A percentile compares a stretch with the other conserved stretches of the same genome.
Conservation (phyloP, 1,140 invertebrate genomes). For the Melipona quadrifasciata region DNA sequence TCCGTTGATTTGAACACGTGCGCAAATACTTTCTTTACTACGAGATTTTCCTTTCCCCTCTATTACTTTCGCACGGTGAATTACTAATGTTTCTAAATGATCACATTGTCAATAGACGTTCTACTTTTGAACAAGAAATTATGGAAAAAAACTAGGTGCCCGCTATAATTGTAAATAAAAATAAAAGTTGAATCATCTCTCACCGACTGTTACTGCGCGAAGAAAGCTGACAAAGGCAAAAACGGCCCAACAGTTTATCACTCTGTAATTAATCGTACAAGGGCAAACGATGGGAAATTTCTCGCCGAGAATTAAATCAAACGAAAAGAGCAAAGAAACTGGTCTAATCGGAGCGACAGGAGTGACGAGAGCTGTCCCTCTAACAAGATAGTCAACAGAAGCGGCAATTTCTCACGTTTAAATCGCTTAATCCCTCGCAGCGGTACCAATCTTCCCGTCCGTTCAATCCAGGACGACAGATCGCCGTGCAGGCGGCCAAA, state of each 20-base stretch:
- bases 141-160: too few species aligned
- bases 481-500: constrained; percentile 8
- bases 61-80: too few species aligned
- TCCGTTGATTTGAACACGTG: too few species aligned
- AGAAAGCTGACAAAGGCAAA: background rate
- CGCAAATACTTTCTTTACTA: too few species aligned
- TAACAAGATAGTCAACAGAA: constrained; percentile 1
- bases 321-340: background rate
- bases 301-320: background rate
- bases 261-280: background rate
- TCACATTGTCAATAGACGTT: too few species aligned
- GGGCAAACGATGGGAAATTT: background rate
- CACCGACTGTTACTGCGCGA: too few species aligned
- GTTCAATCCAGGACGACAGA: constrained; percentile 23
- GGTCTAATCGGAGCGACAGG: background rate
- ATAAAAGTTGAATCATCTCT: too few species aligned
- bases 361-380: background rate
- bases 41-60: too few species aligned
- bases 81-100: too few species aligned
- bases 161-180: too few species aligned
- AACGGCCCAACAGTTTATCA: rapidly evolving
- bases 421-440: constrained; percentile 30
- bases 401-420: constrained; percentile 31
- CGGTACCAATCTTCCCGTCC: constrained; percentile 22
- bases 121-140: too few species aligned